Conservation (phyloP, 2,888 invertebrate genomes). For the Graphium colonna region DNA sequence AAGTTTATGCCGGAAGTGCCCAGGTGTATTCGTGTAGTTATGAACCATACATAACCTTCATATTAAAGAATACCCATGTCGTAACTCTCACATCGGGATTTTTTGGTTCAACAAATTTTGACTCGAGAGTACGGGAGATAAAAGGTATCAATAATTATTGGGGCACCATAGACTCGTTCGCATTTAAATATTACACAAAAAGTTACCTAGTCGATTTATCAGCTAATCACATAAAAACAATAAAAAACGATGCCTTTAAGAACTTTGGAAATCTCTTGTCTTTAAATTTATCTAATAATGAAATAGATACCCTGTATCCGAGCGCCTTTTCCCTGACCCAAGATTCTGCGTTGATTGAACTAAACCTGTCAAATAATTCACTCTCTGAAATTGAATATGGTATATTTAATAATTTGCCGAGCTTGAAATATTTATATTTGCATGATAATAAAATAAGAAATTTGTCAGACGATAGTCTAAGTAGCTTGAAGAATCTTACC, state of each 20-base stretch:
- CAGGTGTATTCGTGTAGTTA: conserved; percentile 39
- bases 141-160: conserved; percentile 44
- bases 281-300: conserved; percentile 55
- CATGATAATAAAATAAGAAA: conserved; percentile 44
- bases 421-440: conserved; percentile 46
- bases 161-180: conserved; percentile 38
- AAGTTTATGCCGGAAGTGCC: conserved; percentile 38
- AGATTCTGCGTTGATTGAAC: conserved; percentile 31
- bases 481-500: conserved; percentile 38
- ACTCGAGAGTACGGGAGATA: conserved; percentile 51
- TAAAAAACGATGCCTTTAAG: conserved; percentile 48
- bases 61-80: conserved; percentile 38
- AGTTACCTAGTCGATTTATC: conserved; percentile 43
- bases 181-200: conserved; percentile 53
- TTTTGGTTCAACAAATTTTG: conserved; percentile 64
- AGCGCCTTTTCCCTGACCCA: conserved; percentile 38
- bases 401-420: conserved; percentile 36
- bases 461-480: conserved; percentile 47
- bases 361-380: conserved; percentile 55
- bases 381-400: conserved; percentile 39
- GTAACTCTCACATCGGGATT: conserved; percentile 41
- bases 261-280: conserved; percentile 35
- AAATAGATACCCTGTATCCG: conserved; percentile 39
- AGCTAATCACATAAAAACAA: conserved; percentile 40
- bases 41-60: conserved; percentile 46